These are phyloP conservation scores for Hipposideros armiger DNA, from an alignment of 2,113 vertebrate genomes.

Conservation along the genomic window DNA sequence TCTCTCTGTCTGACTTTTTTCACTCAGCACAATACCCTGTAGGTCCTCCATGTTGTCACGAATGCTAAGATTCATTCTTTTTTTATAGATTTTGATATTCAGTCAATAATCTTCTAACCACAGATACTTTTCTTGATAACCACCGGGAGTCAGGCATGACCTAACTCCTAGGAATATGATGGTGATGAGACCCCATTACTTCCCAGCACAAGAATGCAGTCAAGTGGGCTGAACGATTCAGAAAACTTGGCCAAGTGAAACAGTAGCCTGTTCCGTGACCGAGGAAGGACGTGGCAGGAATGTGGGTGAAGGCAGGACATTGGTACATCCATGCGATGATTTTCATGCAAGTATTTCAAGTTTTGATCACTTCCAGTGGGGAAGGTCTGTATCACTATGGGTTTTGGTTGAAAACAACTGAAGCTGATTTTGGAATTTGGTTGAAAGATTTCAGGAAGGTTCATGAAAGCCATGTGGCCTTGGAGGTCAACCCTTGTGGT, in stretches of 20 bases:
- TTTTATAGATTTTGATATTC: too few relatives aligned
- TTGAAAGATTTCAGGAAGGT: not conserved
- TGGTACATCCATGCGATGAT: not conserved
- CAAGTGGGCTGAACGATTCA: rapidly evolving
- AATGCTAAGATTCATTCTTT: not conserved
- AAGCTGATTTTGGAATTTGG: not conserved
- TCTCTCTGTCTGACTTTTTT: too few relatives aligned
- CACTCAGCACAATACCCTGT: too few relatives aligned
- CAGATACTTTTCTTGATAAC: too few relatives aligned
- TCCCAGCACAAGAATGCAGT: rapidly evolving
- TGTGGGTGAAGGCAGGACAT: rapidly evolving
- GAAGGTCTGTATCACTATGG: too few relatives aligned
- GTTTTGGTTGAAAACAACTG: not conserved
- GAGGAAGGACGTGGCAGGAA: rapidly evolving
- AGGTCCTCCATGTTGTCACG: not conserved
- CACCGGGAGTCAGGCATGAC: rapidly evolving
- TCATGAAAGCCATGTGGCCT: not conserved
- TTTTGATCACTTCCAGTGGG: not conserved
- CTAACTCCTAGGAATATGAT: rapidly evolving
- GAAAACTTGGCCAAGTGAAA: not conserved
- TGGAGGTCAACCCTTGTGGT: not conserved
- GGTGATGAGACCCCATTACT: rapidly evolving
- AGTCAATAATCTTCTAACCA: too few relatives aligned
- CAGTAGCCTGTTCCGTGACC: rapidly evolving
- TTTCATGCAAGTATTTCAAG: rapidly evolving